These are phyloP conservation scores for Ichneumoninae sp. DNA, from an alignment of 2,888 invertebrate genomes.

Conservation along the genomic window DNA sequence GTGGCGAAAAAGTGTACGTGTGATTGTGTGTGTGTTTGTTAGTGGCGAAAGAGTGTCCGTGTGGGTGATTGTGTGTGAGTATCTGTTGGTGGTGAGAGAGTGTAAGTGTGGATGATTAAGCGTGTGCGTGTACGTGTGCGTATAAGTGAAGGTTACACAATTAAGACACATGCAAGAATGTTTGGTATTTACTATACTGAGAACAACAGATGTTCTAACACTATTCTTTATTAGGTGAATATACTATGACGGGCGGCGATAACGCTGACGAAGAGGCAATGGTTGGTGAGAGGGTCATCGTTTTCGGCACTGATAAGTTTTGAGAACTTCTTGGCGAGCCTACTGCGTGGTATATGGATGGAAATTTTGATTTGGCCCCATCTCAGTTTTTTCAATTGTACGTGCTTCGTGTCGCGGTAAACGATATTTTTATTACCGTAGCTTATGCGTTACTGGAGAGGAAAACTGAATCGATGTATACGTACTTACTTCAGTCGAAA, in stretches of 20 bases:
- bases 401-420: conserved; percentile 2
- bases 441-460: conserved; percentile 15
- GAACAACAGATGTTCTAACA: no score
- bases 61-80: no score
- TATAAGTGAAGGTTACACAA: no score
- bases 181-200: no score
- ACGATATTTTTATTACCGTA: conserved; percentile 19
- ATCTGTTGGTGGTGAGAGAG: no score
- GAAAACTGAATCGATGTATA: conserved; percentile 3
- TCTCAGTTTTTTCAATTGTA: background rate
- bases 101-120: no score
- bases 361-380: conserved; percentile 35
- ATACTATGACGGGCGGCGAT: conserved; percentile 4
- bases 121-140: no score
- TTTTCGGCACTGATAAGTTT: conserved; percentile 15
- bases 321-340: conserved; percentile 1
- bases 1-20: no score
- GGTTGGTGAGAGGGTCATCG: background rate
- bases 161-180: no score
- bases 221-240: conserved; percentile 5
- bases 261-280: background rate
- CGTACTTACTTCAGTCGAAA: background rate
- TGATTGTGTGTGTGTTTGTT: no score
- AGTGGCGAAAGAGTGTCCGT: no score
- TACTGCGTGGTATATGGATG: conserved; percentile 24